Evolutionary conservation across 1,140 invertebrate genomes (phyloP), one percentile per base, ranked within the genome.

Genomic region (Ostrea denselamellosa): DNA sequence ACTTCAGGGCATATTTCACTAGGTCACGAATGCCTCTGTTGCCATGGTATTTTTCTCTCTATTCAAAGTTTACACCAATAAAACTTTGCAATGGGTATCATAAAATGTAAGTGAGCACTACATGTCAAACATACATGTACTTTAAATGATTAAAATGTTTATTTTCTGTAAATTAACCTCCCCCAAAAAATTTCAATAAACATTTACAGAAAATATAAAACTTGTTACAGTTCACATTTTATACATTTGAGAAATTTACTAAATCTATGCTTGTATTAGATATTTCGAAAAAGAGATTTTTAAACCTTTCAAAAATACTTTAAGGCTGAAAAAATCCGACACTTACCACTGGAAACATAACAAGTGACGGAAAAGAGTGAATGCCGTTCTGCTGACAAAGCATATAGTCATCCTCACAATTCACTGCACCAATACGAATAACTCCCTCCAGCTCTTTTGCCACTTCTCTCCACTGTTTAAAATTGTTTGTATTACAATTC

Each of bases 391-490:
- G 94, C 86, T 96, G 95, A 94, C 97, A 98, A 34, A 98, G 93
- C 68, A 95, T 92, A 95, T 96, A 97, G 90, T 97, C 96, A 92
- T 97, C 97, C 93, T 97, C 96, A 95, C 97, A 98, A 93, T 98
- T 97, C 0, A 98, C 96, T 86, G 97, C 97, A n/a, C 97, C 97
- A 90, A 97, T 96, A 91, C 96, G 95, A 68, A 97, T 95, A 8
- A 97, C 96, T 65, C 97, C 97, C 89, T 97, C 96, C 44, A 97
- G 93, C 90, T 97, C 95, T 93, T 96, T 96, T 19, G 97, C 97
- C 68, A 98, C 93, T 93, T 96, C 96, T 81, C 97, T 96, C 97
- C 97, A 98, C 94, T 96, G 91, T 83, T 14, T 44, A 51, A 52
- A 44, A 28, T 28, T n/a, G 25, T 19, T 25, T n/a, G 12, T 77